These are phyloP conservation scores for Sesamia nonagrioides DNA, from an alignment of 1,140 invertebrate species.

Conservation along the genomic window DNA sequence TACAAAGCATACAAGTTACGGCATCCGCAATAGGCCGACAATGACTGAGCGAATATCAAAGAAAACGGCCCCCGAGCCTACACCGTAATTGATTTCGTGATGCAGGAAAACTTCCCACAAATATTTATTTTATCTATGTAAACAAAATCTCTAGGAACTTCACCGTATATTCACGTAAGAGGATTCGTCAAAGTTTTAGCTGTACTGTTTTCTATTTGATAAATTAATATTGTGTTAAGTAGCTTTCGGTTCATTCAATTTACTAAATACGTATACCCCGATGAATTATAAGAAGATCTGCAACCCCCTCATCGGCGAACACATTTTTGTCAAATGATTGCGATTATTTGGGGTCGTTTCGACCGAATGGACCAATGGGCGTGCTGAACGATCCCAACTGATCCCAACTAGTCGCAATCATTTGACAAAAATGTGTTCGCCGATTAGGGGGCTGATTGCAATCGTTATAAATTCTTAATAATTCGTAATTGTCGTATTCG, in stretches of 20 bases:
- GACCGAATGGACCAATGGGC: too few species aligned
- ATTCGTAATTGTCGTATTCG: too few species aligned
- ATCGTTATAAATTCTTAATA: too few species aligned
- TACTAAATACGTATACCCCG: background rate
- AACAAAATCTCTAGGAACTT: slow-evolving; percentile 7
- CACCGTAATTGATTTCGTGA: slow-evolving; percentile 50
- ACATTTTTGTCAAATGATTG: too few species aligned
- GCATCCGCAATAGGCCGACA: slow-evolving; percentile 11
- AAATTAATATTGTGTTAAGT: slow-evolving; percentile 25
- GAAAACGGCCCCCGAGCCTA: slow-evolving; percentile 4
- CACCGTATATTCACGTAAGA: slow-evolving; percentile 10
- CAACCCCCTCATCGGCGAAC: too few species aligned
- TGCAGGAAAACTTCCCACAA: slow-evolving; percentile 36
- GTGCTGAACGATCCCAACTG: too few species aligned
- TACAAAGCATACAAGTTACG: background rate
- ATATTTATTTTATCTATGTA: slow-evolving; percentile 20
- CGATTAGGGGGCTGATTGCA: too few species aligned
- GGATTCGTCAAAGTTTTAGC: slow-evolving; percentile 3
- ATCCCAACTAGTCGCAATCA: too few species aligned
- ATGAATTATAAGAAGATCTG: background rate
- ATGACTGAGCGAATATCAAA: slow-evolving; percentile 40
- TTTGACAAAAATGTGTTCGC: too few species aligned
- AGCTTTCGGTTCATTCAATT: slow-evolving; percentile 2
- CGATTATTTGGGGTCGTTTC: too few species aligned
- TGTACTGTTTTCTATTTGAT: background rate